Conservation (phyloP, 2,888 invertebrate genomes). For the Chrysolina haemoptera region DNA sequence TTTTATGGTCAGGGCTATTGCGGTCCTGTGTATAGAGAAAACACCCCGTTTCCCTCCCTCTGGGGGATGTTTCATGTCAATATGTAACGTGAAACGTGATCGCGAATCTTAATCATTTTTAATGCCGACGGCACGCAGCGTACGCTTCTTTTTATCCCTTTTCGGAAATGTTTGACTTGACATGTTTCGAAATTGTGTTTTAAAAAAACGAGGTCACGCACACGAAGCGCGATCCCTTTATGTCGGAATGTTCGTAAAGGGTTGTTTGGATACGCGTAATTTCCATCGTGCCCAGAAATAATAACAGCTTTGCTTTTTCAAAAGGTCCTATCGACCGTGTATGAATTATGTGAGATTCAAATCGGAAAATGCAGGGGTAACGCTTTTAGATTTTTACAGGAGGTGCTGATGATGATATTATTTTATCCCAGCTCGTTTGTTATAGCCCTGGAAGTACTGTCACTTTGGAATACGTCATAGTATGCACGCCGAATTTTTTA, state of each 20-base stretch:
- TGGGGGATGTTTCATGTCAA: conserved; percentile 23
- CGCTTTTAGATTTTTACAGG: not conserved
- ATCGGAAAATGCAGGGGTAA: not conserved
- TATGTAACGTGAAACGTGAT: conserved; percentile 28
- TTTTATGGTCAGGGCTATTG: not conserved
- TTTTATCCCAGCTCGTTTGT: not conserved
- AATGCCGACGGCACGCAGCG: conserved; percentile 21
- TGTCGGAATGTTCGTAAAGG: conserved; percentile 8
- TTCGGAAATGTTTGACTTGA: conserved; percentile 22
- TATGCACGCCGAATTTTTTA: too few relatives aligned
- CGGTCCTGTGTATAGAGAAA: not conserved
- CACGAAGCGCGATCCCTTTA: conserved; percentile 12
- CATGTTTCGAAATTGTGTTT: conserved; percentile 18
- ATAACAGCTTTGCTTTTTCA: conserved; percentile 13
- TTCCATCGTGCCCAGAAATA: conserved; percentile 19
- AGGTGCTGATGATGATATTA: not conserved
- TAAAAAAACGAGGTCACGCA: conserved; percentile 23
- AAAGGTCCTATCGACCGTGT: not conserved
- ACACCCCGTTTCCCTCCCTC: not conserved
- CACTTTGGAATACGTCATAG: too few relatives aligned
- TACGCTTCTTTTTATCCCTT: conserved; percentile 21
- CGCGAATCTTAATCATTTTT: conserved; percentile 28
- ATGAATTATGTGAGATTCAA: not conserved
- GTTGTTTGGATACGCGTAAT: conserved; percentile 16
- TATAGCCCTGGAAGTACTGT: too few relatives aligned